Conservation (phyloP, 2,888 invertebrate genomes). For the Drosophila monieri region DNA sequence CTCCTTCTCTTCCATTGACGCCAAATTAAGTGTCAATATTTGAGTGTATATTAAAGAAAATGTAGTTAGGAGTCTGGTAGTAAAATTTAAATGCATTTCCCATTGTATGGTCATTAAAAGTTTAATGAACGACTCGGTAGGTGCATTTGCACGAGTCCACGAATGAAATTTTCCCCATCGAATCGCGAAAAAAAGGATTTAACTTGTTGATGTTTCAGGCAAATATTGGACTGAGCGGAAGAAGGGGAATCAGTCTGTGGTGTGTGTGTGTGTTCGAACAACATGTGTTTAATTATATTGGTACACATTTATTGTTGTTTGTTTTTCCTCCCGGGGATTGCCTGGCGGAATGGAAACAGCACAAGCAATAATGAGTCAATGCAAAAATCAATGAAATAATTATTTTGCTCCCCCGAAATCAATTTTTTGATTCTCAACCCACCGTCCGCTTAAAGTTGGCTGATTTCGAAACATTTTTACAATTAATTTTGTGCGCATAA, state of each 20-base stretch:
- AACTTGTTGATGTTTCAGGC: constrained; percentile 63
- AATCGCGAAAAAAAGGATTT: constrained; percentile 35
- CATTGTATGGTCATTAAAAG: constrained; percentile 52
- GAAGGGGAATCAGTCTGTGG: background rate
- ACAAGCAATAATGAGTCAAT: constrained; percentile 36
- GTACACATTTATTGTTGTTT: constrained; percentile 22
- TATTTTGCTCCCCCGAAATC: constrained; percentile 36
- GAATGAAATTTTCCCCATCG: constrained; percentile 9
- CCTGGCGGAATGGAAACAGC: constrained; percentile 1
- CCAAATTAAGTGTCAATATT: constrained; percentile 21
- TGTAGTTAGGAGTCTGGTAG: constrained; percentile 25
- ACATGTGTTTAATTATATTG: constrained; percentile 44
- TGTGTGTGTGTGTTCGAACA: constrained; percentile 18
- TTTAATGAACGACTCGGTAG: constrained; percentile 44
- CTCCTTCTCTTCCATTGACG: background rate
- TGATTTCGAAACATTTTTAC: constrained; percentile 24
- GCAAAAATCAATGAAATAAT: constrained; percentile 44
- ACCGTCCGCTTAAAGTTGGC: background rate
- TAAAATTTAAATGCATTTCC: constrained; percentile 42
- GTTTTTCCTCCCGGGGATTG: constrained; percentile 4
- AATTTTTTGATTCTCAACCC: constrained; percentile 10
- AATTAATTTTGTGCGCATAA: constrained; percentile 49
- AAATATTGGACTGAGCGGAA: constrained; percentile 39
- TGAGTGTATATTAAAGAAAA: constrained; percentile 42
- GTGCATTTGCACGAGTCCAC: background rate